Evolutionary conservation across 92 coral and sea anemone species (phyloP), one percentile per base, ranked within the genome.

Genomic region (Phenganax marumi): DNA sequence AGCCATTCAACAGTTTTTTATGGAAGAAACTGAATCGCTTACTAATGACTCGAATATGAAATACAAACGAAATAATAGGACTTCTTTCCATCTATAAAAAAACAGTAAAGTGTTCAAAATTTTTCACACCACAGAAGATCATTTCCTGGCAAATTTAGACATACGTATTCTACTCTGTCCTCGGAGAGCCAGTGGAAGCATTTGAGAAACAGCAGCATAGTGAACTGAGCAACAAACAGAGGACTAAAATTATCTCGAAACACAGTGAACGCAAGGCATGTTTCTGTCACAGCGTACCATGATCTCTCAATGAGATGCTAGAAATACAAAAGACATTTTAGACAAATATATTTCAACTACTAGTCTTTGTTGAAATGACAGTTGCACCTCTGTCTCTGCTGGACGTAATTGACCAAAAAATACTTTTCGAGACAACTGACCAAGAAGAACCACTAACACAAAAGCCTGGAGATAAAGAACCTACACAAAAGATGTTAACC

Each of bases 221-320:
- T 95, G 84, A 95, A 95, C 89, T 95, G 98, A 10, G 98, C 98
- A 18, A 95, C 98, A 90, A 95, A 95, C 24, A 97, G 93, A 23
- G 98, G 97, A 63, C 98, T 95, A 87, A 95, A 95, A 84, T 95
- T 97, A 86, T 95, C 98, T 56, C 98, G 90, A 78, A 95, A 95
- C 73, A 95, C 98, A 26, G 98, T 95, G 83, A 95, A 95, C 16
- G 98, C 98, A 83, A 95, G 89, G 84, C 98, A 95, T 51, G 98
- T 95, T 71, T 95, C 98, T 50, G 98, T 95, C 57, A 95, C 98
- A 62, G 98, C 98, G 75, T 95, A 95, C 98, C 98, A 95, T 3
- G 98, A 95, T 77, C 97, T 85, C 77, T 95, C 98, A 10, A 95
- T 95, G 33, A 95, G 84, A 89, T 95, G 98, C 98, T 94, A 80